These are phyloP conservation scores for Monochamus saltuarius DNA, from an alignment of 1,140 invertebrate genomes.

Conservation along the genomic window DNA sequence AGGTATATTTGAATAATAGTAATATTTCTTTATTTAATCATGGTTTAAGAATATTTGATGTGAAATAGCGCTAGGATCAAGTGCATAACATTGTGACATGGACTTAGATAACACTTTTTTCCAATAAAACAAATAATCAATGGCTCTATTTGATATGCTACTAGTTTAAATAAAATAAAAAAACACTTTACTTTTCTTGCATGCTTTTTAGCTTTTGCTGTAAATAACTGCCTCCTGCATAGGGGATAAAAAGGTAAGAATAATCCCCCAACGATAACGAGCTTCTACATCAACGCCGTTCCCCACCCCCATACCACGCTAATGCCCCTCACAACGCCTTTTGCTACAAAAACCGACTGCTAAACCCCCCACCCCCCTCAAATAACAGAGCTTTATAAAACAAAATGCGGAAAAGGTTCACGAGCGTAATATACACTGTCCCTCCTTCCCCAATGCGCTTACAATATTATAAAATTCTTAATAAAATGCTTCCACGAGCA, in stretches of 20 bases:
- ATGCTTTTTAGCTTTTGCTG: conserved; percentile 32
- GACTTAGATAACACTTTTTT: too few species aligned
- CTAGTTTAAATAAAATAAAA: background rate
- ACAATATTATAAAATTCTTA: conserved; percentile 9
- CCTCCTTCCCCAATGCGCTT: conserved; percentile 5
- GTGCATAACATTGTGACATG: too few species aligned
- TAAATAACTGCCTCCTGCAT: conserved; percentile 65
- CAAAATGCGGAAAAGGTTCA: conserved; percentile 27
- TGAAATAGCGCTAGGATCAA: too few species aligned
- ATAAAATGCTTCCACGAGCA: conserved; percentile 21
- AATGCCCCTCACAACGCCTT: conserved; percentile 18
- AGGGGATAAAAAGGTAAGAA: conserved; percentile 51
- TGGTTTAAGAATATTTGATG: too few species aligned
- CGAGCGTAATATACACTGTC: conserved; percentile 18
- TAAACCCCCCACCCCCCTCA: conserved; percentile 11
- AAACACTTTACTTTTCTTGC: conserved; percentile 17
- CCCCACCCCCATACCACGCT: conserved; percentile 26
- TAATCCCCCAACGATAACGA: conserved; percentile 47
- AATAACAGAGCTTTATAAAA: conserved; percentile 24
- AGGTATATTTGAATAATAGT: too few species aligned
- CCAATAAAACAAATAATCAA: too few species aligned
- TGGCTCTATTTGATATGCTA: too few species aligned
- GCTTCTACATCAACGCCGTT: conserved; percentile 52
- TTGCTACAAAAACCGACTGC: conserved; percentile 17
- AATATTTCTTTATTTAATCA: too few species aligned